Percentiles rank a stretch among this genome's conserved stretches.
phyloP scores from a whole-genome alignment of 2,888 invertebrate genomes.

The Cepaea hortensis region DNA sequence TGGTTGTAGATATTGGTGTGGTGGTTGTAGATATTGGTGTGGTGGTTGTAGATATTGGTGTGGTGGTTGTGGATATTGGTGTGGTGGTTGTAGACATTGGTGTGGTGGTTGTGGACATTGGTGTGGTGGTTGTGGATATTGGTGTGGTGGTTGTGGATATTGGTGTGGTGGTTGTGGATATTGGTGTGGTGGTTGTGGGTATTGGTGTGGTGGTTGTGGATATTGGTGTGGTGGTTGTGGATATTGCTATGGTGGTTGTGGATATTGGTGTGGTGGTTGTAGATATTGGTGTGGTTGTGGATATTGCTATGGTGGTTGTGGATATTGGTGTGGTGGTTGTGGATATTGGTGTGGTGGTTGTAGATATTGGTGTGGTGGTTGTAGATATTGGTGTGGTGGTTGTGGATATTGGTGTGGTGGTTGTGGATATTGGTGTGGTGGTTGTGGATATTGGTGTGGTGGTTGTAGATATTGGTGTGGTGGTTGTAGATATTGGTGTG shows the following conservation, averaged over 20 bases:
- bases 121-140: not conserved
- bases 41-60: constrained; percentile 2
- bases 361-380: not conserved
- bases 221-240: not conserved
- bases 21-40: not conserved
- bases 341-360: not conserved
- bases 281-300: no score
- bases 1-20: no score
- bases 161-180: constrained; percentile 12
- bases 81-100: constrained; percentile 22
- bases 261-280: no score
- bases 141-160: constrained; percentile 3
- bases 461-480: not conserved
- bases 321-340: not conserved
- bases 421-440: constrained; percentile 12
- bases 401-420: not conserved
- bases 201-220: not conserved
- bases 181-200: not conserved
- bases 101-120: not conserved
- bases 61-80: not conserved
- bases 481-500: no score
- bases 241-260: not conserved
- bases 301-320: not conserved
- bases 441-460: not conserved
- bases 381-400: not conserved